Evolutionary conservation across 2,888 invertebrate genomes (phyloP), one percentile per base, ranked within the genome.

Genomic region (Phoenoteleia sp.): DNA sequence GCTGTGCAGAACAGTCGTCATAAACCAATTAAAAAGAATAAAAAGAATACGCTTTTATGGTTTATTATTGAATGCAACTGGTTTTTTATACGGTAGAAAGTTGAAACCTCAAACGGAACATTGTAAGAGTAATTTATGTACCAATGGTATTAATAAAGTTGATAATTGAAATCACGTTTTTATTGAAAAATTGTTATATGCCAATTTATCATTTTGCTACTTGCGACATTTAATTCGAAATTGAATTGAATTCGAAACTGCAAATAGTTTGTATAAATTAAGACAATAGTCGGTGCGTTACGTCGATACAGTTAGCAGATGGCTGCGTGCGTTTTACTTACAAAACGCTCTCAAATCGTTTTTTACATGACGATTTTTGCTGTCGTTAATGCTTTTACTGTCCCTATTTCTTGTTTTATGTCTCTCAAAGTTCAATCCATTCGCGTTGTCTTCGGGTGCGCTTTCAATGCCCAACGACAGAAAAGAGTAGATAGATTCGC

Each of bases 351-450:
- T 82, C 52, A 47, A 81, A 85, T 71, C 52, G 74, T 81, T 85
- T 82, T 74, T 81, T 82, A 72, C 71, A 85, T 69, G 62, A 76
- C 82, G 82, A 86, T 85, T 85, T 84, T 84, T 81, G 76, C 72
- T 66, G 85, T 83, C 86, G 84, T 85, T 86, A 87, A 86, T 85
- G 82, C 76, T 76, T 87, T 87, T 86, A 87, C 77, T 84, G 82
- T 85, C 85, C 76, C 75, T 86, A 76, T 86, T 79, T 76, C 76
- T 76, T 58, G 23, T 76, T 76, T 76, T 76, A 76, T 47, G 58
- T 66, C 76, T 76, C 67, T 56, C 77, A 75, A 85, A 85, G 77
- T 87, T 85, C 83, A 85, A 84, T 86, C 83, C 66, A 60, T 64
- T 36, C 76, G 75, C 58, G 74, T 66, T 67, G 62, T 52, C 9